Evolutionary conservation across 2,113 vertebrate genomes (phyloP).

Genomic region (Pelecanus crispus): DNA sequence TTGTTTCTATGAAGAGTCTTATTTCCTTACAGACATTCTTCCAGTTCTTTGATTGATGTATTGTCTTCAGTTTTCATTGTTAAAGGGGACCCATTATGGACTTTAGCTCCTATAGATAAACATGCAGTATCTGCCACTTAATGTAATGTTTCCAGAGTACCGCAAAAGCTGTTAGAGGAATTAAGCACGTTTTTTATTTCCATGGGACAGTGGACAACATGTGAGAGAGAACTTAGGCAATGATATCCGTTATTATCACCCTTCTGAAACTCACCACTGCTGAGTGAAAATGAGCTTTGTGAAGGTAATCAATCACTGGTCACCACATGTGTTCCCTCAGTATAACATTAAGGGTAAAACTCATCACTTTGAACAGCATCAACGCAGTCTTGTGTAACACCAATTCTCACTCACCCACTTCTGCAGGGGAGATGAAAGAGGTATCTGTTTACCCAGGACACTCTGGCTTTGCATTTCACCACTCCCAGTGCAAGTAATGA

Average conservation of each 20-base stretch:
- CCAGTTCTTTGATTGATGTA: not conserved
- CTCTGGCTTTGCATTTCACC: conserved; percentile 11
- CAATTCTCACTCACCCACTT: conserved; percentile 40
- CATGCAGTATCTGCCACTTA: not conserved
- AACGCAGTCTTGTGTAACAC: conserved; percentile 9
- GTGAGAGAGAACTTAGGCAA: conserved; percentile 34
- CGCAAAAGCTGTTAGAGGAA: not conserved
- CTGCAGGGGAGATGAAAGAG: conserved; percentile 30
- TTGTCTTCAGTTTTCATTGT: not conserved
- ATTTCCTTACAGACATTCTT: not conserved
- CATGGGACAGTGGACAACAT: not conserved
- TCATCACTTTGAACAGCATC: conserved; percentile 43
- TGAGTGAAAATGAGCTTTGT: conserved; percentile 53
- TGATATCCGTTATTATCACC: conserved; percentile 41
- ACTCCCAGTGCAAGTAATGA: not conserved
- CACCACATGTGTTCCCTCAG: conserved; percentile 32
- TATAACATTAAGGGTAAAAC: conserved; percentile 46
- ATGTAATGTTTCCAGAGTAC: not conserved
- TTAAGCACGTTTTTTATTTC: conserved; percentile 30
- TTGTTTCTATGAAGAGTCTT: not conserved
- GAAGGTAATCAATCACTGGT: conserved; percentile 48
- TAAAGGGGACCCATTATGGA: not conserved
- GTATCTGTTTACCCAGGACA: not conserved
- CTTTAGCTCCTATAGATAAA: not conserved
- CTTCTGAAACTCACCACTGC: conserved; percentile 49